These are phyloP conservation scores for Nymphalis io DNA, from an alignment of 1,140 invertebrate species.

Conservation along the genomic window DNA sequence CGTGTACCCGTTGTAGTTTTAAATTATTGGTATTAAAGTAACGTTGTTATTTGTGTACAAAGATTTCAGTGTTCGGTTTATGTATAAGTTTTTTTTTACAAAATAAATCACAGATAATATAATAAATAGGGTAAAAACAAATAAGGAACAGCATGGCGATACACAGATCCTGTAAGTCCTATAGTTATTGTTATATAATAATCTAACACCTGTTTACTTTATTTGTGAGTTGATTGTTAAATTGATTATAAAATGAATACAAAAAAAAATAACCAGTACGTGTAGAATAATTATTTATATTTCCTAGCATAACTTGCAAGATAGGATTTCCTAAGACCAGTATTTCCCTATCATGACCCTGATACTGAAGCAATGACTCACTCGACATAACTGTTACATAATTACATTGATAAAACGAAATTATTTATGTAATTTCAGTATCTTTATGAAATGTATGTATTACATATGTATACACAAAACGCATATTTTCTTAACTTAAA, in stretches of 20 bases:
- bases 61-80: too few relatives aligned
- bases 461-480: not conserved
- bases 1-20: too few relatives aligned
- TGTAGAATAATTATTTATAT: slow-evolving; percentile 4
- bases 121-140: too few relatives aligned
- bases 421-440: not conserved
- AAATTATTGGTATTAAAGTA: too few relatives aligned
- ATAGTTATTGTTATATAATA: too few relatives aligned
- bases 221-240: not conserved
- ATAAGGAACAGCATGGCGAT: too few relatives aligned
- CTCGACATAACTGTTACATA: slow-evolving; percentile 15
- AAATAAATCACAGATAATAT: too few relatives aligned
- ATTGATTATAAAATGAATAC: not conserved
- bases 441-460: not conserved
- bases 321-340: slow-evolving; percentile 19
- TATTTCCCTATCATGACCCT: slow-evolving; percentile 17
- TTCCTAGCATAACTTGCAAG: slow-evolving; percentile 14
- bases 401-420: slow-evolving; percentile 2
- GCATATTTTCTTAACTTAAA: not conserved
- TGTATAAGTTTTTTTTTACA: too few relatives aligned
- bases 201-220: too few relatives aligned
- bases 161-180: too few relatives aligned
- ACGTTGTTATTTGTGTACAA: too few relatives aligned
- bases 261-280: not conserved
- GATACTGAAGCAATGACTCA: slow-evolving; percentile 11